Evolutionary conservation across 2,797 vertebrate species (phyloP).

Genomic region (Sebastes elongatus): DNA sequence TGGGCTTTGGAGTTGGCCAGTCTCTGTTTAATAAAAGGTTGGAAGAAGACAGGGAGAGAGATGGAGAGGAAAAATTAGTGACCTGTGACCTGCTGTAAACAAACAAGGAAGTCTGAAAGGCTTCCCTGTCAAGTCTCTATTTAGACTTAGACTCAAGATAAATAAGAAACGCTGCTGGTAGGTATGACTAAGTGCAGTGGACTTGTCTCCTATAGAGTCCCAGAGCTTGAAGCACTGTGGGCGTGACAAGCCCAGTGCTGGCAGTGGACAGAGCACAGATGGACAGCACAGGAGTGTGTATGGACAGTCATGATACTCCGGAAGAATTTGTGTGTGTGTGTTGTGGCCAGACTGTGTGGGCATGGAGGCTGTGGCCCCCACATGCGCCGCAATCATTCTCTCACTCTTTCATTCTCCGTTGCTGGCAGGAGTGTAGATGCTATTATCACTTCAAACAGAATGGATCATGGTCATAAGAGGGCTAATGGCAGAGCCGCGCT

Average conservation of each 20-base stretch:
- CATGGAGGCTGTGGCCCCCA: constrained; percentile 51
- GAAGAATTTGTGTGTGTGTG: constrained; percentile 43
- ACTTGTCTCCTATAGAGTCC: constrained; percentile 14
- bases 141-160: neutral
- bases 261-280: constrained; percentile 75
- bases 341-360: constrained; percentile 61
- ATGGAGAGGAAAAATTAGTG: constrained; percentile 17
- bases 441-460: constrained; percentile 81
- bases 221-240: constrained; percentile 52
- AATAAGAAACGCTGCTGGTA: constrained; percentile 14
- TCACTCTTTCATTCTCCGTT: constrained; percentile 54
- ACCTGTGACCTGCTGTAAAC: constrained; percentile 49
- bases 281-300: constrained; percentile 70
- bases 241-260: constrained; percentile 63
- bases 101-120: constrained; percentile 34
- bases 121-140: constrained; percentile 26
- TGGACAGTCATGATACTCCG: constrained; percentile 43
- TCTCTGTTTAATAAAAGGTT: constrained; percentile 79
- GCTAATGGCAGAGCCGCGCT: constrained; percentile 65
- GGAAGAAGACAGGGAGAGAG: constrained; percentile 17
- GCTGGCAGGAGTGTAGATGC: constrained; percentile 67
- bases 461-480: constrained; percentile 78
- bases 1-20: constrained; percentile 98
- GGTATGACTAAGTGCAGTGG: neutral
- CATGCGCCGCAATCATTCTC: constrained; percentile 61